Percentiles rank a stretch among this genome's conserved stretches.
These are phyloP conservation scores for Clarias laeviceps DNA, from an alignment of 2,797 vertebrate genomes.

Conservation along the genomic window DNA sequence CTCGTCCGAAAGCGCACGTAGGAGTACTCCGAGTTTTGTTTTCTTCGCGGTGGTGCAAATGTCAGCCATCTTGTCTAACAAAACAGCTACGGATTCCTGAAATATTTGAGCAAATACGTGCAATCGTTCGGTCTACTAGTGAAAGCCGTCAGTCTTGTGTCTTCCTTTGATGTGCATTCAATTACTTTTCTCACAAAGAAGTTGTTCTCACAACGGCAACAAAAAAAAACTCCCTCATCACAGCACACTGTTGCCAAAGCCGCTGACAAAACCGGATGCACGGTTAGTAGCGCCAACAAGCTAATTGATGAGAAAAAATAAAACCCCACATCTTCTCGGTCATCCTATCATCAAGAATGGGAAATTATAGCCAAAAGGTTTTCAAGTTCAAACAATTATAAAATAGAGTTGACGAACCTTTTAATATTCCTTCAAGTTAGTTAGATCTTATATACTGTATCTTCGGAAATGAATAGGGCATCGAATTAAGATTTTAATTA, in stretches of 20 bases:
- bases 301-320: background rate
- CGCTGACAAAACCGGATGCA: background rate
- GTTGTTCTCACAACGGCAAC: background rate
- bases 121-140: background rate
- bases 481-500: background rate
- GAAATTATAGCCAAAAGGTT: background rate
- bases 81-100: constrained; percentile 18
- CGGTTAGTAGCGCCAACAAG: background rate
- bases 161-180: constrained; percentile 28
- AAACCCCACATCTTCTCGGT: background rate
- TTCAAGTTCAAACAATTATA: background rate
- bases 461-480: background rate
- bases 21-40: background rate
- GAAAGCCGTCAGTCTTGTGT: background rate
- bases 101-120: constrained; percentile 27
- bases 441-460: background rate
- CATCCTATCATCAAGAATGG: background rate
- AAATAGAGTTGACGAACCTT: background rate
- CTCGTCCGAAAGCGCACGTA: background rate
- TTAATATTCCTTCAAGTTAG: background rate
- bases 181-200: constrained; percentile 22
- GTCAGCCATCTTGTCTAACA: constrained; percentile 10
- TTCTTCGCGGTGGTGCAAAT: background rate
- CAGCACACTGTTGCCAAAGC: constrained; percentile 36
- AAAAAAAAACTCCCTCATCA: background rate